Evolutionary conservation across 2,113 vertebrate genomes (phyloP), one percentile per base, ranked within the genome.

Genomic region (Odontophorus gujanensis): DNA sequence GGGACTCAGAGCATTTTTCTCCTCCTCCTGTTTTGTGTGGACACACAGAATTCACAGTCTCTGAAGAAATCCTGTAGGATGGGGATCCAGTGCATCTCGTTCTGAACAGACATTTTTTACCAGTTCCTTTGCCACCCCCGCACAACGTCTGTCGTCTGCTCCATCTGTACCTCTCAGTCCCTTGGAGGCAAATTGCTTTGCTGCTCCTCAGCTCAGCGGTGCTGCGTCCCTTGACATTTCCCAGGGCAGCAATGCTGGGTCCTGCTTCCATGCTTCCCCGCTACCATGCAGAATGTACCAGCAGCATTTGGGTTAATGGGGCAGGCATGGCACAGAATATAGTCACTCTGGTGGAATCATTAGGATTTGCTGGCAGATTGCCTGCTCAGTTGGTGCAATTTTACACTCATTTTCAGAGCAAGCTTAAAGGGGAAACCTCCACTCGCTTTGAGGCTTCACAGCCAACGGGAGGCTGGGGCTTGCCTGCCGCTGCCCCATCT

Each of bases 231-330:
- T 45, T 59, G 73, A 2, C 61, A 5, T 36, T 51, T 65, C 84
- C 48, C 81, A 3, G 40, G 0, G 57, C 14, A 0, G n/a, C 1
- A 22, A 0, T 2, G 28, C 12, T 0, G 3, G 12, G 9, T 69
- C 67, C 26, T 3, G 0, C 55, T 72, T 43, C 1, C 8, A 32
- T 6, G 1, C 48, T 62, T 8, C 32, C 5, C 61, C 20, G 32
- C 87, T 43, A 1, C 81, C 28, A 47, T 32, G 67, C 61, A 9
- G 85, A 75, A 14, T 21, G 8, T 0, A 48, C 91, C 92, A 87
- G 95, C 91, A 94, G 53, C 88, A 92, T 69, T 88, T 84, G 95
- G 93, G 92, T 96, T 96, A 97, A 96, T 40, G 81, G 95, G 94
- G 34, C 88, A 92, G 86, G 79, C 83, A 88, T 90, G 93, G 96